Evolutionary conservation across 2,113 vertebrate genomes (phyloP), one percentile per base, ranked within the genome.

Genomic region (Sus scrofa): DNA sequence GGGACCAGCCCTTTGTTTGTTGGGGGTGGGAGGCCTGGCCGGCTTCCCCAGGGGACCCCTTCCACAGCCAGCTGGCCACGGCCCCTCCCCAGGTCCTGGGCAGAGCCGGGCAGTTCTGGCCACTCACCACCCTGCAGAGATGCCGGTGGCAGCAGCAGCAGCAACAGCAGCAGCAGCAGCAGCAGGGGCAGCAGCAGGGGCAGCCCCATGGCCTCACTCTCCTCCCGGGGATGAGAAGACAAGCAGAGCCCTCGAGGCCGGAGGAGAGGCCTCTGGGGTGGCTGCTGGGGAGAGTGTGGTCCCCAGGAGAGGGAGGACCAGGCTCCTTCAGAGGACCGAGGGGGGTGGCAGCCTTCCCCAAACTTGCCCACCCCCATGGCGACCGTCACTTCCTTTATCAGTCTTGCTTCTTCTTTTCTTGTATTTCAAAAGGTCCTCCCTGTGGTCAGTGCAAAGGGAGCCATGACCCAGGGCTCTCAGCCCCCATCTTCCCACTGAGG

Each of bases 61-160:
- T 73, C 37, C 39, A 13, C 22, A 14, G 34, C 37, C 70, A 73
- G 34, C 70, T 12, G 26, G 37, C 70, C 22, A 26, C 34, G 39
- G 70, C 37, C 12, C 70, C 70, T 44, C 37, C 71, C 37, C 0
- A 3, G 52, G 50, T 39, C 75, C 77, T 12, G 2, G 34, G 14
- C 78, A 94, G 84, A 94, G 54, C 75, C 67, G 67, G 58, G 12
- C 2, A 14, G 20, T 52, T 12, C 73, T 1, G 2, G 24, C 39
- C 20, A 95, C 94, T 97, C 60, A 97, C 96, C 83, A 56, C n/a
- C 8, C 18, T 63, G 34, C 54, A 95, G 82, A 15, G 77, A 32
- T 0, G 3, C 7, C 3, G 15, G 24, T 20, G 34, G 60, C 79
- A 65, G 92, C 91, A 94, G 60, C n/a, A n/a, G n/a, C n/a, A n/a